Evolutionary conservation across 2,113 vertebrate genomes (phyloP).

Genomic region (Mesitornis unicolor): DNA sequence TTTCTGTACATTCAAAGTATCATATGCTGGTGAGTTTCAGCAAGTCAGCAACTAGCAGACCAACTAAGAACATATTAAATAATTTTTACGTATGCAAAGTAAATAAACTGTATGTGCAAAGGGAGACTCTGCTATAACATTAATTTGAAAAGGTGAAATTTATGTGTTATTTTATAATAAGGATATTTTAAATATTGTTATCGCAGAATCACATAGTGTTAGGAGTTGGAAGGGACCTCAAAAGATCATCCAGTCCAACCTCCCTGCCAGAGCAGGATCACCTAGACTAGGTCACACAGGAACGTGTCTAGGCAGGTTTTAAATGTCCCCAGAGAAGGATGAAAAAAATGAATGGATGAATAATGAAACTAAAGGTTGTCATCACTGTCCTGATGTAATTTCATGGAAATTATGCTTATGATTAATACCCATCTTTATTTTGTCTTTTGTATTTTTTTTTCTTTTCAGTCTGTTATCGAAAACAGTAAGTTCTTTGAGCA

Average conservation of each 20-base stretch:
- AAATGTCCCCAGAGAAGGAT: too few relatives aligned
- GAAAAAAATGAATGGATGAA: background rate
- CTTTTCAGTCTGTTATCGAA: slow-evolving; percentile 89
- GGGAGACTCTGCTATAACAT: background rate
- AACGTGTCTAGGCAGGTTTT: too few relatives aligned
- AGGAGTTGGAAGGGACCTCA: too few relatives aligned
- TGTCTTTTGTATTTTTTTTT: background rate
- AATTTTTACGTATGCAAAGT: background rate
- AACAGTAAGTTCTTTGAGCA: slow-evolving; percentile 95
- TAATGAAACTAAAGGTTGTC: background rate
- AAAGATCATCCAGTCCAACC: too few relatives aligned
- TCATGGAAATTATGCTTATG: background rate
- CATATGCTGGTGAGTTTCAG: background rate
- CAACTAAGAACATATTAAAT: background rate
- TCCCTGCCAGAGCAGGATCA: too few relatives aligned
- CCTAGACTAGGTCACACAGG: too few relatives aligned
- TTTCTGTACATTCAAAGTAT: background rate
- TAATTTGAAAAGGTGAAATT: background rate
- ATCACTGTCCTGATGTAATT: background rate
- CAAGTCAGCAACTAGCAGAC: background rate
- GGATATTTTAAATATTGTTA: background rate
- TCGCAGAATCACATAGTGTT: too few relatives aligned
- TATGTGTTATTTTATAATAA: background rate
- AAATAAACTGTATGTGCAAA: background rate
- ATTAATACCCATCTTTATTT: background rate